These are phyloP conservation scores for Callyntrura guangdongensis DNA, from an alignment of 2,888 invertebrate species.

Conservation along the genomic window DNA sequence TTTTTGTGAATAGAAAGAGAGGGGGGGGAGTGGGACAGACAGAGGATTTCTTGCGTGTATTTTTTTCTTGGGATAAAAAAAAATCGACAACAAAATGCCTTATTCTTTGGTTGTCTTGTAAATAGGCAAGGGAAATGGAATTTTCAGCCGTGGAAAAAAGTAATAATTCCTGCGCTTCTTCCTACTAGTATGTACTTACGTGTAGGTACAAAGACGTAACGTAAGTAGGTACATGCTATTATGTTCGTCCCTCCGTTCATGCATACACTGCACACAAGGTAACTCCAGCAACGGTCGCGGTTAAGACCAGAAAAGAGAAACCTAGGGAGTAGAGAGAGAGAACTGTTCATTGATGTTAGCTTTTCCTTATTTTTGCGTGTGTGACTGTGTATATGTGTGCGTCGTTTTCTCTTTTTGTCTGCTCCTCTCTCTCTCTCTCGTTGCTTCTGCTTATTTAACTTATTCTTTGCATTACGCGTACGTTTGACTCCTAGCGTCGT, in stretches of 20 bases:
- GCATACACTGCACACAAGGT: conserved; percentile 12
- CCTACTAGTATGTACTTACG: neutral
- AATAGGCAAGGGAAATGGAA: neutral
- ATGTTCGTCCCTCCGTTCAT: conserved; percentile 9
- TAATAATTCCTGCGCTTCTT: too few relatives aligned
- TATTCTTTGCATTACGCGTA: conserved; percentile 45
- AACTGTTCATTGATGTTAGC: conserved; percentile 13
- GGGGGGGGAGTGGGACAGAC: neutral
- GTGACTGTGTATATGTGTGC: neutral
- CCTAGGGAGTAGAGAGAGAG: neutral
- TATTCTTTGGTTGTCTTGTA: neutral
- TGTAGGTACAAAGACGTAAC: neutral
- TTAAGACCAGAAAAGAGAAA: neutral
- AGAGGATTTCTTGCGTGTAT: conserved; percentile 30
- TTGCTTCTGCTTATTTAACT: conserved; percentile 43
- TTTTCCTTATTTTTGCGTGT: neutral
- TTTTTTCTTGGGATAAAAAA: neutral
- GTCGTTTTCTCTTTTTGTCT: conserved; percentile 26
- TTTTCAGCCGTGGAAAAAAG: neutral
- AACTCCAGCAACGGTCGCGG: neutral
- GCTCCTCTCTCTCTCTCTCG: neutral
- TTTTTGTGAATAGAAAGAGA: neutral
- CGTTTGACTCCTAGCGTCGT: conserved; percentile 21
- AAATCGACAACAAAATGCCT: neutral
- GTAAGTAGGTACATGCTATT: neutral